Evolutionary conservation across 2,888 invertebrate genomes (phyloP), one percentile per base, ranked within the genome.

Genomic region (Agrochola macilenta): DNA sequence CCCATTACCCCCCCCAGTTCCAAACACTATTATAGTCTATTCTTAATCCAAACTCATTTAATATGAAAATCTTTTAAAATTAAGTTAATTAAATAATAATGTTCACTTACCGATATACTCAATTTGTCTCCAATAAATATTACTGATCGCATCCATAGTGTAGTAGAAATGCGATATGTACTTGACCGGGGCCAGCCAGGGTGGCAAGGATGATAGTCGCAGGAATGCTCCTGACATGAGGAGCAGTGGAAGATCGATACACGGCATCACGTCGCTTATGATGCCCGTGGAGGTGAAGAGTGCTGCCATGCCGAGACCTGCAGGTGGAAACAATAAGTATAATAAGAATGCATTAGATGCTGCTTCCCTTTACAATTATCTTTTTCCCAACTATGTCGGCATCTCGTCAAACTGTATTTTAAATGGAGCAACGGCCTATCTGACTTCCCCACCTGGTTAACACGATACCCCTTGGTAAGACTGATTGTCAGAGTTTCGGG

Each of bases 101-200:
- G 7, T 7, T 20, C 52, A 52, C 93, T 93, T 88, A 97, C 97
- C 97, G 26, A 97, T 97, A 49, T 87, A 73, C 7, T 94, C 93
- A 81, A 97, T 95, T 83, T 96, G 94, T 26, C 95, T 91, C 97
- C 97, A 97, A 85, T 97, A 96, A 49, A 97, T 92, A 79, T 97
- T 97, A 82, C 97, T 96, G n/a, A 97, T 83, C 0, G 96, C 95
- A 73, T 97, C 97, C 94, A 97, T 95, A 0, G 93, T 89, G 89
- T 97, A 97, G 90, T 95, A 97, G 90, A 97, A 97, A 78, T 97
- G 96, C 0, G 97, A 97, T 46, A 97, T 76, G 87, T 95, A 97
- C 88, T 97, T 96, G 49, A 97, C 76, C 0, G 95, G 95, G 46
- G 90, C 87, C 68, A 96, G 85, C 94, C 96, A 97, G 3, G 83